Base-by-base conservation (phyloP, 2,888 invertebrate species). In the Nomada hirtipes region DNA sequence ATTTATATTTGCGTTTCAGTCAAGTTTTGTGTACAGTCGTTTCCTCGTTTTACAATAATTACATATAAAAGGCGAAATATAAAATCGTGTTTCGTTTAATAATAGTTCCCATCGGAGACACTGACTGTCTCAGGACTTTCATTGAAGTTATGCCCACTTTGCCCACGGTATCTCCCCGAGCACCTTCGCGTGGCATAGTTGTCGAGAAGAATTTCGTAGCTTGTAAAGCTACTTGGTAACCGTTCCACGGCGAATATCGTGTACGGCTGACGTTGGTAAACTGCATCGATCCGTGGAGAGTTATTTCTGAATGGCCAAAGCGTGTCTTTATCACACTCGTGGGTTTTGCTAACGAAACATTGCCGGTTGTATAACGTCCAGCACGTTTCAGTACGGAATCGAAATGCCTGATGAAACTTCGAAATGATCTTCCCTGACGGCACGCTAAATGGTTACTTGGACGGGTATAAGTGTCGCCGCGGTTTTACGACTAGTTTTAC, bases 241-340 rank as follows among this genome's bases (percentile, higher is more conserved):
- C 68, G n/a, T 52, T 44, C 15, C 29, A 53, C 52, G 18, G 61
- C 47, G 68, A 64, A 57, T 57, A 73, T 68, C 73, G 68, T 36
- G 55, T 50, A n/a, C 11, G 29, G 36, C 57, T 68, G 67, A 68
- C 74, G 74, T 74, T 74, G 65, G 44, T 42, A 60, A 78, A 68
- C 79, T 52, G 57, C 60, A 80, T 80, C 78, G 80, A 80, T 67
- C 57, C 57, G 52, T 42, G 61, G n/a, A 52, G n/a, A 72, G 76
- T 79, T 65, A 70, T 67, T 79, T 73, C 68, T 52, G 44, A 75
- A 75, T 78, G 63, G 52, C 60, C 44, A 23, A 26, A n/a, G n/a
- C n/a, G 42, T 53, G 52, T 60, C 65, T 74, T 63, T 73, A 65
- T 65, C 44, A 44, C 50, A 4, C 10, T 59, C n/a, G 52, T 18